A percentile compares a stretch with the other conserved stretches of the same genome.
Evolutionary conservation across 1,140 invertebrate species (phyloP).

Genomic region (Lethrus apterus): DNA sequence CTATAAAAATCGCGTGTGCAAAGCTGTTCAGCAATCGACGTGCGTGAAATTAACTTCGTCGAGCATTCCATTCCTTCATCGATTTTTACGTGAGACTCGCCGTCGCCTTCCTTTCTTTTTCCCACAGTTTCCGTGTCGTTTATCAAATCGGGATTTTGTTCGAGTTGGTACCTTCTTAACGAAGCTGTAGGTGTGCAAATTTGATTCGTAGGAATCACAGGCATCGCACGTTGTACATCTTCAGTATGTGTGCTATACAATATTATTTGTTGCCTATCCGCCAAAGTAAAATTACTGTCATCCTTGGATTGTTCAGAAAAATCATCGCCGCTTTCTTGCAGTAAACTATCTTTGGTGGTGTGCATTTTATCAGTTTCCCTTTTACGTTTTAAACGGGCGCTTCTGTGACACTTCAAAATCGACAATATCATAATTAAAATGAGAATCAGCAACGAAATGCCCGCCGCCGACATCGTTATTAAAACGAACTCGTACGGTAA

Average conservation of each 20-base stretch:
- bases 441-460: slow-evolving; percentile 52
- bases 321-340: slow-evolving; percentile 23
- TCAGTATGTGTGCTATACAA: slow-evolving; percentile 19
- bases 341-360: slow-evolving; percentile 24
- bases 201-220: slow-evolving; percentile 37
- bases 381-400: slow-evolving; percentile 32
- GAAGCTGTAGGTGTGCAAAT: slow-evolving; percentile 27
- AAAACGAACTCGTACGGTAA: slow-evolving; percentile 59
- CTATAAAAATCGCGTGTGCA: slow-evolving; percentile 17
- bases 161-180: slow-evolving; percentile 49
- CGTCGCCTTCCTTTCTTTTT: slow-evolving; percentile 47
- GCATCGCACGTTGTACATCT: slow-evolving; percentile 22
- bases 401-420: slow-evolving; percentile 51
- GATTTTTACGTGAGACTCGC: slow-evolving; percentile 17
- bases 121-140: slow-evolving; percentile 64
- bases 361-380: slow-evolving; percentile 11
- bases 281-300: slow-evolving; percentile 7
- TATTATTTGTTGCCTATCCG: slow-evolving; percentile 6
- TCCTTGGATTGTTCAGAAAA: slow-evolving; percentile 26
- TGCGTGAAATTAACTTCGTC: slow-evolving; percentile 5
- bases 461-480: slow-evolving; percentile 53
- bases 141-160: slow-evolving; percentile 70
- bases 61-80: slow-evolving; percentile 15
- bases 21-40: background rate
- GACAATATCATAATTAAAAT: slow-evolving; percentile 54